phyloP scores from a whole-genome alignment of 2,113 vertebrate species.

The Ochotona curzoniae region DNA sequence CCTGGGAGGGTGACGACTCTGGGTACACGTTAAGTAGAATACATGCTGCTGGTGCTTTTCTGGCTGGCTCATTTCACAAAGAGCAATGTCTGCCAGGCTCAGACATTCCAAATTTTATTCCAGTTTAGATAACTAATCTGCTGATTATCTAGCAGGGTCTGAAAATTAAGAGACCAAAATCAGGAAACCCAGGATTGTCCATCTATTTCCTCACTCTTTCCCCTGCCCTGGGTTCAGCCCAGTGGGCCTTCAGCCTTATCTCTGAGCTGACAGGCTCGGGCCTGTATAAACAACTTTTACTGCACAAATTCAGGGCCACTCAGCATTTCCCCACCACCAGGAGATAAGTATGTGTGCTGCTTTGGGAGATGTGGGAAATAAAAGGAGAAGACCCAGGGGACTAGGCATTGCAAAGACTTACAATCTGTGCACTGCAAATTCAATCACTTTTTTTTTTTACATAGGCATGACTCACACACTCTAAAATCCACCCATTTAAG shows the following conservation, averaged over 20 bases:
- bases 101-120: neutral
- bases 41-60: neutral
- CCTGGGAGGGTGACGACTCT: neutral
- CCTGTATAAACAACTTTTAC: constrained; percentile 49
- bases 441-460: neutral
- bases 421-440: too few relatives aligned
- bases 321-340: neutral
- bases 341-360: neutral
- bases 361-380: neutral
- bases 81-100: neutral
- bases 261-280: constrained; percentile 1
- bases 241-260: neutral
- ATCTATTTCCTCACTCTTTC: neutral
- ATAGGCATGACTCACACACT: neutral
- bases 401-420: too few relatives aligned
- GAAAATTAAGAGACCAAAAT: neutral
- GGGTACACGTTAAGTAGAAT: accelerated
- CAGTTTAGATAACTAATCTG: neutral
- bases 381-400: too few relatives aligned
- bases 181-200: constrained; percentile 53
- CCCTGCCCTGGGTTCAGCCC: neutral
- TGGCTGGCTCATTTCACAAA: neutral
- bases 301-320: neutral
- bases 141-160: neutral
- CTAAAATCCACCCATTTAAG: neutral